A percentile compares a stretch with the other conserved stretches of the same genome.
These are phyloP conservation scores for Diarsia brunnea DNA, from an alignment of 2,888 invertebrate species.

Conservation along the genomic window DNA sequence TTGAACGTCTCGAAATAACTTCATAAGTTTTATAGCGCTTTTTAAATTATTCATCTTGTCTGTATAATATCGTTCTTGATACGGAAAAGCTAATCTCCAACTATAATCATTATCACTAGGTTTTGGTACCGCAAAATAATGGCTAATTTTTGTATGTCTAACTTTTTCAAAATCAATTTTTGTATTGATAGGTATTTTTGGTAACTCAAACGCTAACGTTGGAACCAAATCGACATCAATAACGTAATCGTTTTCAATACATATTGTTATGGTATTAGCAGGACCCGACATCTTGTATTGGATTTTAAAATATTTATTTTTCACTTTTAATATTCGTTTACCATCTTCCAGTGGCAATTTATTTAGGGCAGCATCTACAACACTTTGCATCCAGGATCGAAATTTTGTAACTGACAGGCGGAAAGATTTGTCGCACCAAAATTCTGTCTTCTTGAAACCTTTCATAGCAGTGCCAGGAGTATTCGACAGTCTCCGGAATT, in stretches of 20 bases:
- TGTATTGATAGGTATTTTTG: conserved; percentile 72
- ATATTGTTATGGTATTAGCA: conserved; percentile 78
- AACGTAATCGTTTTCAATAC: conserved; percentile 68
- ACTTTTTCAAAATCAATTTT: conserved; percentile 74
- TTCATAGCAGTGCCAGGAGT: conserved; percentile 70
- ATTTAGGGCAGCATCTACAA: conserved; percentile 75
- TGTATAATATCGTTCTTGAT: conserved; percentile 78
- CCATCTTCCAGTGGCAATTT: conserved; percentile 72
- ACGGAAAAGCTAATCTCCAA: conserved; percentile 82
- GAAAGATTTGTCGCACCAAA: conserved; percentile 76
- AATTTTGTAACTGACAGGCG: conserved; percentile 74
- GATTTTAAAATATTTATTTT: conserved; percentile 71
- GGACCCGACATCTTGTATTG: conserved; percentile 78
- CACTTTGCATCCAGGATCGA: conserved; percentile 81
- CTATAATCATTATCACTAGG: conserved; percentile 76
- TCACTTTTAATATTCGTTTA: conserved; percentile 70
- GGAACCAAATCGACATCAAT: conserved; percentile 83
- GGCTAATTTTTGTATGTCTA: conserved; percentile 59
- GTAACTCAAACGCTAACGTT: conserved; percentile 76
- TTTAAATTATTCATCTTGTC: conserved; percentile 78
- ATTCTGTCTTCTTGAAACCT: conserved; percentile 76
- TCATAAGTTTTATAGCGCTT: conserved; percentile 76
- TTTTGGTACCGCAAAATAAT: conserved; percentile 82
- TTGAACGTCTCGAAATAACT: conserved; percentile 79
- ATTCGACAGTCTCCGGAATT: conserved; percentile 78